Conservation (phyloP, 2,113 vertebrate genomes). For the Hylia prasina region DNA sequence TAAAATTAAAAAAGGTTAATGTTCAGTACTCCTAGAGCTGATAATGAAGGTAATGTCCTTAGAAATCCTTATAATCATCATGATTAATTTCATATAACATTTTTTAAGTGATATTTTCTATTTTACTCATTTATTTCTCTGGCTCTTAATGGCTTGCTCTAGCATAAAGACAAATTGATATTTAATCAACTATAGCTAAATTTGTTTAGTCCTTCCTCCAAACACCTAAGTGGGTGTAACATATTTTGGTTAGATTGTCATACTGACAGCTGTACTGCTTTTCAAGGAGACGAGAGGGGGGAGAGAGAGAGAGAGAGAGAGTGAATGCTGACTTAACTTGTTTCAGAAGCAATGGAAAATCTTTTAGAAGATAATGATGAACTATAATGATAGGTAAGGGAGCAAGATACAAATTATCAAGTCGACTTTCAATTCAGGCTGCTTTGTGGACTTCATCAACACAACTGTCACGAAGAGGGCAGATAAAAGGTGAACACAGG, state of each 20-base stretch:
- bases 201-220: background rate
- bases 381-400: constrained; percentile 32
- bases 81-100: background rate
- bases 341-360: constrained; percentile 35
- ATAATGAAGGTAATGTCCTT: background rate
- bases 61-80: background rate
- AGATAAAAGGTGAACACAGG: constrained; percentile 29
- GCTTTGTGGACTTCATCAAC: constrained; percentile 32
- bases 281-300: background rate
- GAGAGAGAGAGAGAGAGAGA: background rate
- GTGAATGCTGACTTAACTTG: background rate
- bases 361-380: constrained; percentile 32
- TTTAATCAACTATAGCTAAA: constrained; percentile 11
- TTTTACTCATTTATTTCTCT: background rate
- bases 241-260: background rate
- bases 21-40: background rate
- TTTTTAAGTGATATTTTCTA: background rate
- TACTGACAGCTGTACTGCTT: background rate
- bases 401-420: constrained; percentile 41
- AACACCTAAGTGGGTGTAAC: background rate
- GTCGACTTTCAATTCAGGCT: background rate
- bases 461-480: background rate
- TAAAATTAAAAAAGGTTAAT: background rate
- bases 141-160: background rate
- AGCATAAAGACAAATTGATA: background rate